These are phyloP conservation scores for Drosophila bocki DNA, from an alignment of 1,140 invertebrate species.

Conservation along the genomic window DNA sequence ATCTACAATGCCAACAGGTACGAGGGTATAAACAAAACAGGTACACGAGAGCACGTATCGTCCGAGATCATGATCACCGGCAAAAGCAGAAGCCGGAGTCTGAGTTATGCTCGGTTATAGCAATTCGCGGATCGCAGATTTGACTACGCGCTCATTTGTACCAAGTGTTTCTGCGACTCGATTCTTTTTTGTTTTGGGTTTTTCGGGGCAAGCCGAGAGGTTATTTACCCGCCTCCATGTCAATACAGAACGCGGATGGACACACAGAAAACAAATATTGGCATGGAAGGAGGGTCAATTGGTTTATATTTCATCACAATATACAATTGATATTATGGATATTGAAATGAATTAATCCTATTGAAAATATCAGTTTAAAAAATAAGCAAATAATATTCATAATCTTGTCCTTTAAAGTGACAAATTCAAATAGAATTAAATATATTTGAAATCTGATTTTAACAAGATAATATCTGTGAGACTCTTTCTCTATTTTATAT, in stretches of 20 bases:
- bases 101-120: constrained; percentile 39
- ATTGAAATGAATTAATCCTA: background rate
- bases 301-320: background rate
- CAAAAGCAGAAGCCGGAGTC: constrained; percentile 22
- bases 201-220: constrained; percentile 59
- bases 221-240: constrained; percentile 77
- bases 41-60: constrained; percentile 20
- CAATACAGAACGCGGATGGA: constrained; percentile 55
- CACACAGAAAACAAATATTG: constrained; percentile 1
- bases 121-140: constrained; percentile 30
- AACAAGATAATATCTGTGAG: too few relatives aligned
- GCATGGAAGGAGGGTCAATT: background rate
- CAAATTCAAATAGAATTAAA: too few relatives aligned
- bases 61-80: constrained; percentile 32
- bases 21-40: constrained; percentile 23
- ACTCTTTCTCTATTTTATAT: background rate
- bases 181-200: background rate
- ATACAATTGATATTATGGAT: background rate
- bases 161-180: constrained; percentile 22
- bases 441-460: too few relatives aligned
- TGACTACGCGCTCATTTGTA: constrained; percentile 63
- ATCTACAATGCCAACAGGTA: constrained; percentile 35
- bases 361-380: too few relatives aligned
- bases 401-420: background rate
- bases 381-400: too few relatives aligned